Percentiles rank a stretch among this genome's conserved stretches.
phyloP scores from a whole-genome alignment of 2,888 invertebrate species.

The Hofmannophila pseudospretella region DNA sequence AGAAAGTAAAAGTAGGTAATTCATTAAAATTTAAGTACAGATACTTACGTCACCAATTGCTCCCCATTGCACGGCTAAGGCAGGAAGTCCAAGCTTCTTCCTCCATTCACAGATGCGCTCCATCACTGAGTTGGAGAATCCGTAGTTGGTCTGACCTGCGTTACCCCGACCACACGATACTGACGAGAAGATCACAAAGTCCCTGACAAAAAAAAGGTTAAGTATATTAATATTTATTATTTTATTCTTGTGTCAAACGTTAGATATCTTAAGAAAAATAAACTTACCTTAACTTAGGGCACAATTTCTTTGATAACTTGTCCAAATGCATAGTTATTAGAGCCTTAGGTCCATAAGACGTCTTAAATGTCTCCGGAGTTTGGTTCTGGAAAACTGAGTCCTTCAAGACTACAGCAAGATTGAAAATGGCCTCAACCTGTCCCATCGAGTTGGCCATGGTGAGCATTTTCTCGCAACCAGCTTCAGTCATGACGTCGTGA shows the following conservation, averaged over 20 bases:
- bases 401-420: conserved; percentile 88
- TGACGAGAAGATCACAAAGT: conserved; percentile 95
- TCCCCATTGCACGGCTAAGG: conserved; percentile 94
- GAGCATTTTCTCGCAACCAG: conserved; percentile 85
- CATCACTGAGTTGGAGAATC: conserved; percentile 93
- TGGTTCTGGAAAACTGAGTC: conserved; percentile 89
- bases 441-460: conserved; percentile 80
- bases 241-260: too few species aligned
- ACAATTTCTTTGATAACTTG: conserved; percentile 55
- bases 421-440: conserved; percentile 90
- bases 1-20: too few species aligned
- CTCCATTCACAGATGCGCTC: conserved; percentile 90
- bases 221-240: too few species aligned
- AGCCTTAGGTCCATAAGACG: conserved; percentile 87
- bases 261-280: too few species aligned
- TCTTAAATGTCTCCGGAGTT: conserved; percentile 81
- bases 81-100: conserved; percentile 83
- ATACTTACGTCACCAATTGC: conserved; percentile 91
- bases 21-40: too few species aligned
- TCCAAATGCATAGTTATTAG: conserved; percentile 89
- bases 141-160: conserved; percentile 94
- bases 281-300: conserved; percentile 58
- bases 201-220: too few species aligned
- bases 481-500: conserved; percentile 82
- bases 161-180: conserved; percentile 95